phyloP scores from a whole-genome alignment of 2,888 invertebrate species.

The Lydus trimaculatus region DNA sequence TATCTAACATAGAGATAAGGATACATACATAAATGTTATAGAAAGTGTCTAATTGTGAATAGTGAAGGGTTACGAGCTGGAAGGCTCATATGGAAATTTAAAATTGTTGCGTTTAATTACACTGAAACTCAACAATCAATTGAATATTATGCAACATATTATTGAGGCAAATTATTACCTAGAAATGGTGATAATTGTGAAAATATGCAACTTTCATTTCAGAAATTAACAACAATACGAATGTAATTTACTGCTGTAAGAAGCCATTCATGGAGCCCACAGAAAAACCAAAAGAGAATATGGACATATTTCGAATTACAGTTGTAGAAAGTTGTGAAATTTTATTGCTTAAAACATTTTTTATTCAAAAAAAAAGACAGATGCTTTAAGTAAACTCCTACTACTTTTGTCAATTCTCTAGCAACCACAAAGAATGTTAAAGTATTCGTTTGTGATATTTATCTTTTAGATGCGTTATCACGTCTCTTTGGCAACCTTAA shows the following conservation, averaged over 20 bases:
- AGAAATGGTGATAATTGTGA: too few species aligned
- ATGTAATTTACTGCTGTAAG: too few species aligned
- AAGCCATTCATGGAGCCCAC: not conserved
- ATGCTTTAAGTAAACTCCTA: not conserved
- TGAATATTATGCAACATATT: not conserved
- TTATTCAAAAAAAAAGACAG: not conserved
- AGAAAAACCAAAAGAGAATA: not conserved
- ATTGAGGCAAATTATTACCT: not conserved
- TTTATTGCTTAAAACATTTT: not conserved
- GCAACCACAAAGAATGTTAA: not conserved
- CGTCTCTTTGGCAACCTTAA: not conserved
- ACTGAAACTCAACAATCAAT: not conserved
- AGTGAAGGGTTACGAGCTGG: not conserved
- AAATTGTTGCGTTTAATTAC: not conserved
- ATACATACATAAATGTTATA: not conserved
- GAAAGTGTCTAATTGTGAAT: not conserved
- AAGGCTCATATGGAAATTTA: slow-evolving; percentile 1
- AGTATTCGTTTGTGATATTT: not conserved
- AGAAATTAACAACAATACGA: too few species aligned
- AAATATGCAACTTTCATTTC: too few species aligned
- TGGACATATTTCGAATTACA: not conserved
- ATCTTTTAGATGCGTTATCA: slow-evolving; percentile 1
- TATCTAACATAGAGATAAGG: slow-evolving; percentile 34
- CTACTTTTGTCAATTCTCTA: too few species aligned
- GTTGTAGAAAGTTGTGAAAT: not conserved